Conservation (phyloP, 2,113 vertebrate species). For the Melanotaenia duboulayi region DNA sequence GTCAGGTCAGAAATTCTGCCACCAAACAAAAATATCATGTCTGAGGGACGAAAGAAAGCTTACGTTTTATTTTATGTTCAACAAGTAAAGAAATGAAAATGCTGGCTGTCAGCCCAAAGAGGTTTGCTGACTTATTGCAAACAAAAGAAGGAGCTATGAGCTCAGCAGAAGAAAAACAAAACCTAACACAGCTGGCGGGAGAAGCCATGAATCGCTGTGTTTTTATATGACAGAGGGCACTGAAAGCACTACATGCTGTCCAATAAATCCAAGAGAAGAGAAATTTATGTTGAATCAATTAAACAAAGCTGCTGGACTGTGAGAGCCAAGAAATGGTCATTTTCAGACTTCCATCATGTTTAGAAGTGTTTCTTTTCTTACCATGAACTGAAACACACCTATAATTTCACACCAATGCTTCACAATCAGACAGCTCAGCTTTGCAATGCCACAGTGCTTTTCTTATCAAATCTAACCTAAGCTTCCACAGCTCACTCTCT, state of each 20-base stretch:
- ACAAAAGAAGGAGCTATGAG: constrained; percentile 40
- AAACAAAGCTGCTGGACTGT: constrained; percentile 38
- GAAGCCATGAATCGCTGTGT: constrained; percentile 33
- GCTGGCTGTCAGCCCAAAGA: constrained; percentile 43
- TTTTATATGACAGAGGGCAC: constrained; percentile 21
- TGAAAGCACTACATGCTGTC: constrained; percentile 16
- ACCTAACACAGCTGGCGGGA: constrained; percentile 34
- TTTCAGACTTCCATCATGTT: constrained; percentile 30
- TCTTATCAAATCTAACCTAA: constrained; percentile 39
- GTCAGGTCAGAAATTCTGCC: constrained; percentile 14
- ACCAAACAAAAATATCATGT: constrained; percentile 21
- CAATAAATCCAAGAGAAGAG: constrained; percentile 19
- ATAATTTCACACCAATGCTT: constrained; percentile 35
- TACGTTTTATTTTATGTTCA: constrained; percentile 32
- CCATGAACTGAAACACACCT: constrained; percentile 19
- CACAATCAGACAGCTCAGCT: constrained; percentile 4
- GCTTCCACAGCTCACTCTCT: not conserved
- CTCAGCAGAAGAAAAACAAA: constrained; percentile 52
- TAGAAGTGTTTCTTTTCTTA: constrained; percentile 21
- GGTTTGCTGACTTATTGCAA: constrained; percentile 49
- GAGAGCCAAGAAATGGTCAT: constrained; percentile 27
- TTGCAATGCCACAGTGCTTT: too few relatives aligned
- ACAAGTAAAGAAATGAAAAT: constrained; percentile 20
- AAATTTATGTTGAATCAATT: constrained; percentile 58
- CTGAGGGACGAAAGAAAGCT: not conserved